These are phyloP conservation scores for Rutilus rutilus DNA, from an alignment of 2,113 vertebrate species.

Conservation along the genomic window DNA sequence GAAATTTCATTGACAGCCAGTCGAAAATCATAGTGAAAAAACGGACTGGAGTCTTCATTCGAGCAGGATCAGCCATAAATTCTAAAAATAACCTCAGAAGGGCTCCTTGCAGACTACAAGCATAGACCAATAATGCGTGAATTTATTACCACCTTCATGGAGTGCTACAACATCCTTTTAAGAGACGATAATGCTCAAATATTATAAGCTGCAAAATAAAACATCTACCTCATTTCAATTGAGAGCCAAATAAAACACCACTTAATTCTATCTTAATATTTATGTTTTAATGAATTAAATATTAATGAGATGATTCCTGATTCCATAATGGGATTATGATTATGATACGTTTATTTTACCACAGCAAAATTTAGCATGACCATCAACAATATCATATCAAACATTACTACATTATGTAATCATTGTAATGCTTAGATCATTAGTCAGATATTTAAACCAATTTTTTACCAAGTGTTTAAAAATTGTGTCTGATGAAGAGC, in stretches of 20 bases:
- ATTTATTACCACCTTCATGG: neutral
- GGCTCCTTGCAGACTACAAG: conserved; percentile 26
- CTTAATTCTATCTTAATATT: neutral
- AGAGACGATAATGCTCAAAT: neutral
- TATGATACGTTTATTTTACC: neutral
- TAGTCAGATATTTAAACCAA: neutral
- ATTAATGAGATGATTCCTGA: neutral
- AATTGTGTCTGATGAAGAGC: no score
- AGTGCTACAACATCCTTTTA: neutral
- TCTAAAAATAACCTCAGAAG: conserved; percentile 50
- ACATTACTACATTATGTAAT: neutral
- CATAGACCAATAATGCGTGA: neutral
- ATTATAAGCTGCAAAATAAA: neutral
- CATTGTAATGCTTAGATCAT: neutral
- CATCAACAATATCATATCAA: neutral
- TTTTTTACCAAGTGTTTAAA: no score
- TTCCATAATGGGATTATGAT: neutral
- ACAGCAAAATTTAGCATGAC: neutral
- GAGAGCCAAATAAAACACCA: neutral
- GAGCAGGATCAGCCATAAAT: conserved; percentile 31
- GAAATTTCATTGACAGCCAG: conserved; percentile 75
- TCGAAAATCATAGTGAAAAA: conserved; percentile 64
- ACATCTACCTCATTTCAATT: neutral
- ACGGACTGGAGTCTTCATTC: conserved; percentile 64
- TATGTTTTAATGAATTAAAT: neutral